Evolutionary conservation across 30 jellyfish, hydroid and myxozoan genomes (phyloP).

Genomic region (Mastigias papua): DNA sequence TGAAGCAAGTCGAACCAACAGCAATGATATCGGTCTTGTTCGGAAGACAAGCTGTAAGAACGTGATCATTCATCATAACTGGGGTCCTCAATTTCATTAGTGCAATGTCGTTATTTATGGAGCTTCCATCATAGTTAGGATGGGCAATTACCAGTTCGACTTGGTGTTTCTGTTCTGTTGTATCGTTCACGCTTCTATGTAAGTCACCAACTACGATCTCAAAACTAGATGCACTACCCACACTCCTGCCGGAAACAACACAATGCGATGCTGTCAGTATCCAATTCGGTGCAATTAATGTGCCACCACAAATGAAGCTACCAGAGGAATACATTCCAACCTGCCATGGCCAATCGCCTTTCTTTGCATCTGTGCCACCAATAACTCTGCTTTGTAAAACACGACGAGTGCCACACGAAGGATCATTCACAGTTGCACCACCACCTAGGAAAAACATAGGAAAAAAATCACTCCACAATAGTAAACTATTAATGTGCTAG

Average conservation of each 20-base stretch:
- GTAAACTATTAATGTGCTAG: too few species aligned
- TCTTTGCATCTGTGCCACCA: constrained; percentile 67
- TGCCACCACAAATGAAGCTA: constrained; percentile 47
- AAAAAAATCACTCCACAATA: too few species aligned
- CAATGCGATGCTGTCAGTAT: constrained; percentile 77
- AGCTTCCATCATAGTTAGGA: constrained; percentile 6
- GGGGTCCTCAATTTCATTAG: constrained; percentile 61
- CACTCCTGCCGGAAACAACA: constrained; percentile 9
- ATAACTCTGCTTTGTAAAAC: constrained; percentile 49
- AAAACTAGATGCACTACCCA: not conserved
- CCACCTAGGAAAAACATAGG: not conserved
- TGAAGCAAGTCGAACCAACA: constrained; percentile 58
- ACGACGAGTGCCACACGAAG: constrained; percentile 51
- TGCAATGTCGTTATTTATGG: constrained; percentile 67
- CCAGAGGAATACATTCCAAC: constrained; percentile 40
- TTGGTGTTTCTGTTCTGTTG: constrained; percentile 23
- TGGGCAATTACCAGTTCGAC: constrained; percentile 10
- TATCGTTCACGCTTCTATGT: constrained; percentile 16
- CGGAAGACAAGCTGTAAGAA: constrained; percentile 74
- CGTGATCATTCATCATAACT: constrained; percentile 59
- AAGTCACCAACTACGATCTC: constrained; percentile 51
- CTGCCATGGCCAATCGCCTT: constrained; percentile 88
- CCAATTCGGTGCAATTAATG: constrained; percentile 75
- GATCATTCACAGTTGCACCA: constrained; percentile 42
- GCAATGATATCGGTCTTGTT: constrained; percentile 4